These are phyloP conservation scores for Rhineura floridana DNA, from an alignment of 2,113 vertebrate species.

Conservation along the genomic window DNA sequence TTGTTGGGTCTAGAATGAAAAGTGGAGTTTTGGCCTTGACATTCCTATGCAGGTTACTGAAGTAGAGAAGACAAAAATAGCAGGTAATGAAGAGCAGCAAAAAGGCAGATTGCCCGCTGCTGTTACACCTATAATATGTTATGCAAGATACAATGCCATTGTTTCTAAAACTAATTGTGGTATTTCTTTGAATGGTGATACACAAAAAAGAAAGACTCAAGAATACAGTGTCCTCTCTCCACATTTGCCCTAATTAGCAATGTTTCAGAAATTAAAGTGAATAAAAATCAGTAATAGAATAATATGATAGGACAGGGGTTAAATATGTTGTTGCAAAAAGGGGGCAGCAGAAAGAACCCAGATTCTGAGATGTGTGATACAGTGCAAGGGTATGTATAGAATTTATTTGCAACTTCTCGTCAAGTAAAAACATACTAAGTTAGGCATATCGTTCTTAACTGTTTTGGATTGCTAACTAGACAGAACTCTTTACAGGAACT, in stretches of 20 bases:
- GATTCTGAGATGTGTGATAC: neutral
- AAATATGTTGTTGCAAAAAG: neutral
- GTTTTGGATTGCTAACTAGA: constrained; percentile 26
- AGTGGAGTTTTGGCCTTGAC: no score
- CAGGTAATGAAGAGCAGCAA: no score
- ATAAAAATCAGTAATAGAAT: neutral
- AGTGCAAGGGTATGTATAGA: neutral
- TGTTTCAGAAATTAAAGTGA: constrained; percentile 42
- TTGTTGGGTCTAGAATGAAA: no score
- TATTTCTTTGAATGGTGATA: neutral
- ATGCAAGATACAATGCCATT: neutral
- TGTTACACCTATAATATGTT: neutral
- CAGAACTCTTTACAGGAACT: neutral
- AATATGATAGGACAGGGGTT: neutral
- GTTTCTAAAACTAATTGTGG: neutral
- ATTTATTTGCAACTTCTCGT: neutral
- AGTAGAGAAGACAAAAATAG: neutral
- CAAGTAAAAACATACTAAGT: constrained; percentile 4
- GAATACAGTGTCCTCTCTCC: neutral
- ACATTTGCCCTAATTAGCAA: constrained; percentile 32
- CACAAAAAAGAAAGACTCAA: neutral
- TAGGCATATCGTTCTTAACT: neutral
- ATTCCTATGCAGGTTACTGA: neutral
- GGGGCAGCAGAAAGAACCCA: neutral
- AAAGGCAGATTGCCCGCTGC: neutral